Evolutionary conservation across 1,140 invertebrate species (phyloP), one percentile per base, ranked within the genome.

Genomic region (Cylas formicarius): DNA sequence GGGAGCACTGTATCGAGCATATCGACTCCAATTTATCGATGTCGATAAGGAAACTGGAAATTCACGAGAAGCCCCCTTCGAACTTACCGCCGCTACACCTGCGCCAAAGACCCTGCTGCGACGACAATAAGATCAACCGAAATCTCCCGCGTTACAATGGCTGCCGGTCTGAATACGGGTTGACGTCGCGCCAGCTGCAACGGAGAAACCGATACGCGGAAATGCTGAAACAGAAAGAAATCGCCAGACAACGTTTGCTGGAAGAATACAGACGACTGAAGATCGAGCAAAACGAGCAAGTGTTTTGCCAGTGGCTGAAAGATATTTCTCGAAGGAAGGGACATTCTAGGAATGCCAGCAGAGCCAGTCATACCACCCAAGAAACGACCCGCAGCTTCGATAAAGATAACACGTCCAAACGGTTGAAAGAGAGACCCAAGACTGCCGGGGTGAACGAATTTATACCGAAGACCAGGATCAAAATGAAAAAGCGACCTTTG

Each of bases 221-320:
- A 47, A 44, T 53, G 31, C 36, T 56, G 24, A 55, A 54, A 41
- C 18, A 55, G 6, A 56, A 48, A 32, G 55, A 58, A 43, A 40
- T 56, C 21, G 54, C 49, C 33, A 47, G 57, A 16, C 47, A 56
- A 52, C 28, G 53, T 33, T 28, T 59, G n/a, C 47, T 61, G 4
- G 55, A 60, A 20, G 58, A 63, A 28, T 62, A 58, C 35, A 50
- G 52, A 24, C 36, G 50, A 4, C 45, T 58, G 33, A 62, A 56
- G 33, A 53, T 58, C 11, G 52, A 62, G 39, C 55, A 62, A 36
- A 66, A 66, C 50, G 63, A 66, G 49, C 42, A 52, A 44, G 59
- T 65, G 19, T 66, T 65, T 36, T 54, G 51, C 9, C 52, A 62
- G 23, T 66, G 63, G 63, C 52, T 66, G 38, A 60, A 56, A 41